These are phyloP conservation scores for Eupelmus urozonus DNA, from an alignment of 2,888 invertebrate genomes.

Conservation along the genomic window DNA sequence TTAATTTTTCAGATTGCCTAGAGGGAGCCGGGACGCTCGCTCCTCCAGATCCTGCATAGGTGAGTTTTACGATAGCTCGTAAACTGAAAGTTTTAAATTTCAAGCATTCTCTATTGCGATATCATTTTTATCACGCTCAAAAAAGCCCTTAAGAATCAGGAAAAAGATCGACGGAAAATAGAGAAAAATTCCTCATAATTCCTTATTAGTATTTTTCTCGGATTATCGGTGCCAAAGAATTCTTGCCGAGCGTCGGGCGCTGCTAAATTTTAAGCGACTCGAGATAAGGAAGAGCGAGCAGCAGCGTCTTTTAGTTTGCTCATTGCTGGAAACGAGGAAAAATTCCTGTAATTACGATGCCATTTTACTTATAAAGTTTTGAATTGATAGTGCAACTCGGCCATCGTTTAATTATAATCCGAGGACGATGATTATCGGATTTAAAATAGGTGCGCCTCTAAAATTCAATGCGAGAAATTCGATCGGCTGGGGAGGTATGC, in stretches of 20 bases:
- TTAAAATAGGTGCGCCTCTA: constrained; percentile 53
- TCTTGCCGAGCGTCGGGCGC: no score
- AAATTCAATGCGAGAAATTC: constrained; percentile 44
- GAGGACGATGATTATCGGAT: constrained; percentile 52
- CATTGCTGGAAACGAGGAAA: constrained; percentile 38
- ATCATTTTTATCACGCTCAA: constrained; percentile 43
- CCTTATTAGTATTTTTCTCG: constrained; percentile 46
- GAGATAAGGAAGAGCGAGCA: no score
- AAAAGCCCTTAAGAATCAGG: constrained; percentile 21
- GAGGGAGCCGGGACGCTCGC: constrained; percentile 66
- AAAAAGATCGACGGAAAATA: constrained; percentile 31
- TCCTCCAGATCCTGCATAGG: constrained; percentile 65
- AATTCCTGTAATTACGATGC: constrained; percentile 32
- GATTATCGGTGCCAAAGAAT: constrained; percentile 24
- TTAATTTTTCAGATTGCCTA: constrained; percentile 68
- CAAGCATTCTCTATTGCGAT: constrained; percentile 45
- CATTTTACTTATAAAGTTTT: constrained; percentile 57
- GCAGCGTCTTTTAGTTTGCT: no score
- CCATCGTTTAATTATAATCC: constrained; percentile 61
- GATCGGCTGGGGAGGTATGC: constrained; percentile 20
- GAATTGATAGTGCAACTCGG: constrained; percentile 64
- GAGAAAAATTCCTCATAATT: constrained; percentile 32
- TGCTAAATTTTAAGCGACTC: no score
- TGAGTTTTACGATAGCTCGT: constrained; percentile 64
- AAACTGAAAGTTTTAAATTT: constrained; percentile 54